Evolutionary conservation across 2,113 vertebrate species (phyloP), one percentile per base, ranked within the genome.

Genomic region (Sturnus vulgaris): DNA sequence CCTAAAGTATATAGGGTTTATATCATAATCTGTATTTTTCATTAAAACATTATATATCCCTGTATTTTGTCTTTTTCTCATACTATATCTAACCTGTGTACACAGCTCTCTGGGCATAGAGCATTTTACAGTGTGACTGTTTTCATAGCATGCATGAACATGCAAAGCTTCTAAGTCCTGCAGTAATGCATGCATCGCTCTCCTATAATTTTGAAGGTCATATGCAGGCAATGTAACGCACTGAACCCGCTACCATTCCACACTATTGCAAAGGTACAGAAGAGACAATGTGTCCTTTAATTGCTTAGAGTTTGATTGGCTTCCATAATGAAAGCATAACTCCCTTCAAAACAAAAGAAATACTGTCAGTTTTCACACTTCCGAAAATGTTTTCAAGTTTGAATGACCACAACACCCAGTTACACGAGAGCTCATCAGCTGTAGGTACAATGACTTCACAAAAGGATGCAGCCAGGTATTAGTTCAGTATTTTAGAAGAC

Each of bases 401-500:
- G 70, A 47, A 33, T 71, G 25, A 70, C 5, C 23, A 33, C 9
- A 35, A 60, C 14, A 61, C 7, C 9, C 46, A 80, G 17, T 56
- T 52, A 39, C 0, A 60, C 6, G 6, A 35, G 33, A 50, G 18
- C 50, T 65, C 5, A 7, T 33, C 72, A 86, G 7, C 23, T 59
- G 46, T 17, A 55, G 11, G 16, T 19, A 63, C 9, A 46, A 40
- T 31, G 82, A 65, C 25, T 57, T 79, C 56, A 91, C 30, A 65
- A 55, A 82, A 72, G 47, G 11, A 76, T 75, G 78, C 25, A 95
- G 75, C 13, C 86, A 90, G 33, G 79, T 23, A 42, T 52, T 82
- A 82, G 76, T 91, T 91, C 84, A 89, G 53, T 82, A 21, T 84
- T 91, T 92, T 76, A 91, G 93, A 97, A 95, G 81, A 85, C 50